phyloP scores from a whole-genome alignment of 2,888 invertebrate species.

The Lamellibrachia columna region DNA sequence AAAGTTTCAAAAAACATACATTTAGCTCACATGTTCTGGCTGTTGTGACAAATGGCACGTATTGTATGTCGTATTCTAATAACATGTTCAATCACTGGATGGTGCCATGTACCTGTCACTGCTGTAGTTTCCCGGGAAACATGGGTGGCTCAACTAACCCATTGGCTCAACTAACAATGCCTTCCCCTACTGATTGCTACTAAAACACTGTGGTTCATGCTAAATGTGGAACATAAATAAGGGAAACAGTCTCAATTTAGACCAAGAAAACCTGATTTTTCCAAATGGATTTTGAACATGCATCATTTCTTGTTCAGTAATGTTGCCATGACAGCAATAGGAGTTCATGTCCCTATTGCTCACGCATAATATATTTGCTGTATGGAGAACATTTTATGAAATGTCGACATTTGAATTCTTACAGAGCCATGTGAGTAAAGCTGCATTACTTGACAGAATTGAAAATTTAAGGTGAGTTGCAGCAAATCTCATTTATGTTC shows the following conservation, averaged over 20 bases:
- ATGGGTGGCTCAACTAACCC: too few species aligned
- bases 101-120: too few species aligned
- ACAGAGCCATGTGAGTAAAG: neutral
- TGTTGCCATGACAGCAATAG: too few species aligned
- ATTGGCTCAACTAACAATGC: too few species aligned
- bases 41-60: too few species aligned
- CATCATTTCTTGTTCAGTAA: neutral
- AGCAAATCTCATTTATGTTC: neutral
- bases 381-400: neutral
- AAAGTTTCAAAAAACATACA: too few species aligned
- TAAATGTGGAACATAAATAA: neutral
- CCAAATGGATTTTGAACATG: neutral
- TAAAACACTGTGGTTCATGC: neutral
- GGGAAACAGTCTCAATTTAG: neutral
- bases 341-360: too few species aligned
- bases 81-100: too few species aligned
- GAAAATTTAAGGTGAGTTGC: neutral
- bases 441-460: neutral
- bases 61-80: too few species aligned
- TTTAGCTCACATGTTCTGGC: too few species aligned
- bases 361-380: neutral
- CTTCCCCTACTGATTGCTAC: neutral
- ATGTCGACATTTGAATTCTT: neutral
- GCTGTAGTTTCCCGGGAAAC: too few species aligned
- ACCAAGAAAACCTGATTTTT: neutral